Evolutionary conservation across 1,140 invertebrate species (phyloP).

Genomic region (Drosophila sproati): DNA sequence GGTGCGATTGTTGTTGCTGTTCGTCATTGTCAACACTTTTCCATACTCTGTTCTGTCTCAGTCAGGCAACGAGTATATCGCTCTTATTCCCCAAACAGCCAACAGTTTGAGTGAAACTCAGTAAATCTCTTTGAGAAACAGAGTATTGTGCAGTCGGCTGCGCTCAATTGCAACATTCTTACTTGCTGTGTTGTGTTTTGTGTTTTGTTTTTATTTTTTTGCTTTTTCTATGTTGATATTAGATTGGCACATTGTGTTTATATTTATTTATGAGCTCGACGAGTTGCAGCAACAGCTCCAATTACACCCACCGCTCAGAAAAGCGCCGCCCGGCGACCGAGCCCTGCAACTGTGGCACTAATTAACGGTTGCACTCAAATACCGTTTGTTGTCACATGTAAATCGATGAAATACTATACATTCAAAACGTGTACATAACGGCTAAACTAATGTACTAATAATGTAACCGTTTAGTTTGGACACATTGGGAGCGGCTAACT

Average conservation of each 20-base stretch:
- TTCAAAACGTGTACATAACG: not conserved
- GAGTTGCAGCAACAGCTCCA: constrained; percentile 36
- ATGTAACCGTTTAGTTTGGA: not conserved
- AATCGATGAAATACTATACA: constrained; percentile 22
- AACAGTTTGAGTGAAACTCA: too few relatives aligned
- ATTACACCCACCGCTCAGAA: constrained; percentile 46
- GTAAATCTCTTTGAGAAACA: too few relatives aligned
- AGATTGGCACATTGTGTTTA: constrained; percentile 23
- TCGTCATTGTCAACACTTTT: constrained; percentile 52
- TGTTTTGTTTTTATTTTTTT: not conserved
- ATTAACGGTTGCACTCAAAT: constrained; percentile 44
- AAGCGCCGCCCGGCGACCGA: constrained; percentile 26
- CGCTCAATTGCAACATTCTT: constrained; percentile 3
- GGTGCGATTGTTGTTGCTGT: constrained; percentile 29
- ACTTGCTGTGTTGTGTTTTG: constrained; percentile 2
- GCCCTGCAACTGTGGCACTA: constrained; percentile 29
- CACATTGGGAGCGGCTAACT: not conserved
- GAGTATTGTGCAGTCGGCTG: too few relatives aligned
- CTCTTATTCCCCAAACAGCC: too few relatives aligned
- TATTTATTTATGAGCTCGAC: constrained; percentile 39
- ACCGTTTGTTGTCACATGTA: constrained; percentile 45
- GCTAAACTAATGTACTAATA: constrained; percentile 2
- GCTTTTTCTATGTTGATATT: not conserved
- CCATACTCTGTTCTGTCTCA: not conserved
- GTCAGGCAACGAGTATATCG: not conserved